Percentiles rank a stretch among this genome's conserved stretches.
Conservation (phyloP, 2,888 invertebrate genomes). For the Drosophila melanosoma region DNA sequence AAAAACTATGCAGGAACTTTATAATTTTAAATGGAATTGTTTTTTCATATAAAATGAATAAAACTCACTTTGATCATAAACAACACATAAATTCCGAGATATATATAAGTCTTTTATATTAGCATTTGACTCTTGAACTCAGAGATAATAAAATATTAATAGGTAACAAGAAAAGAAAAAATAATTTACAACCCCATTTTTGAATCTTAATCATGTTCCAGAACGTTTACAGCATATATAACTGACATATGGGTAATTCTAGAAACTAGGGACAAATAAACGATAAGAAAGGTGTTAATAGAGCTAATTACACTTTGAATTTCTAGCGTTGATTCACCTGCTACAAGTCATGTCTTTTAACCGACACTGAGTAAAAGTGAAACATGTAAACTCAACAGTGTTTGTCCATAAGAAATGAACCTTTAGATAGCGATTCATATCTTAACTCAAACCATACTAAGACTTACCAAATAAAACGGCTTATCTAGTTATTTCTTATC, state of each 20-base stretch:
- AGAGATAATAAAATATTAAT: neutral
- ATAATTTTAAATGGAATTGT: neutral
- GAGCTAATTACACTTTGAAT: neutral
- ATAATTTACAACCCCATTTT: too few relatives aligned
- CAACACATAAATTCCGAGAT: neutral
- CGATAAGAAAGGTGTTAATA: slow-evolving; percentile 7
- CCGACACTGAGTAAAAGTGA: neutral
- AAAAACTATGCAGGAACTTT: neutral
- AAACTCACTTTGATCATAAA: fast-evolving
- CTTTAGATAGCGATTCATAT: neutral
- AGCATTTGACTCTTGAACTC: neutral
- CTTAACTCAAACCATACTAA: neutral
- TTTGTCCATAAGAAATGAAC: neutral
- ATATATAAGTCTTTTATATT: neutral
- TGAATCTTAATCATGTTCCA: neutral
- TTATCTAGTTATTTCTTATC: neutral
- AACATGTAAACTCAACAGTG: neutral
- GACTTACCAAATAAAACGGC: slow-evolving; percentile 1
- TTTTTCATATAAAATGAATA: neutral
- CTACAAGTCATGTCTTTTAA: neutral
- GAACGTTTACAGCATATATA: slow-evolving; percentile 1
- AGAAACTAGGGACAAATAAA: neutral
- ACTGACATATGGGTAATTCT: neutral
- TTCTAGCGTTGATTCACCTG: neutral
- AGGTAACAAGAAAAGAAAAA: neutral